Evolutionary conservation across 2,113 vertebrate species (phyloP).

Genomic region (Polypterus senegalus): DNA sequence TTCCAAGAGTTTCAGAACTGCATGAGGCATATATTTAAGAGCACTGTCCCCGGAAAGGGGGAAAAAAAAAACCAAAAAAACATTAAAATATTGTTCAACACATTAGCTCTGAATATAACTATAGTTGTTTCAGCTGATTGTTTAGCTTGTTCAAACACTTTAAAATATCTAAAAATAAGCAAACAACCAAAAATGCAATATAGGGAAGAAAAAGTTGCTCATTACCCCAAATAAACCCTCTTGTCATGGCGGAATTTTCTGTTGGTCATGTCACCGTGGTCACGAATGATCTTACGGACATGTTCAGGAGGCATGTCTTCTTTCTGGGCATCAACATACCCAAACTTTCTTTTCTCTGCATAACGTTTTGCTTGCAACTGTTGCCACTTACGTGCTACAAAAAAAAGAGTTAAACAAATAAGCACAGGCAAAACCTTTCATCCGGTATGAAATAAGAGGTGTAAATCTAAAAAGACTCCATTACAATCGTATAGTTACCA

Average conservation of each 20-base stretch:
- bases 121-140: too few relatives aligned
- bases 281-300: conserved; percentile 93
- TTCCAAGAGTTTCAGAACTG: conserved; percentile 91
- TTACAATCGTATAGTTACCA: too few relatives aligned
- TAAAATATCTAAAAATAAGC: too few relatives aligned
- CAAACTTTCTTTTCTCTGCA: conserved; percentile 94
- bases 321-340: conserved; percentile 96
- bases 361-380: conserved; percentile 95
- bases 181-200: background rate
- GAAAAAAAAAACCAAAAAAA: background rate
- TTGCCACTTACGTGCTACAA: conserved; percentile 90
- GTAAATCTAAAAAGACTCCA: too few relatives aligned
- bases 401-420: background rate
- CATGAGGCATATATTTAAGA: conserved; percentile 96
- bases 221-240: conserved; percentile 87
- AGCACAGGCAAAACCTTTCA: too few relatives aligned
- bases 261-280: conserved; percentile 98
- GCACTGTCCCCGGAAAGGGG: conserved; percentile 48
- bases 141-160: too few relatives aligned
- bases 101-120: too few relatives aligned
- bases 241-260: conserved; percentile 97
- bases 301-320: conserved; percentile 98
- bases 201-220: background rate
- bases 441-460: too few relatives aligned
- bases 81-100: too few relatives aligned